Percentiles rank a stretch among this genome's conserved stretches.
phyloP scores from a whole-genome alignment of 1,140 invertebrate genomes.

The Megathymus violae region DNA sequence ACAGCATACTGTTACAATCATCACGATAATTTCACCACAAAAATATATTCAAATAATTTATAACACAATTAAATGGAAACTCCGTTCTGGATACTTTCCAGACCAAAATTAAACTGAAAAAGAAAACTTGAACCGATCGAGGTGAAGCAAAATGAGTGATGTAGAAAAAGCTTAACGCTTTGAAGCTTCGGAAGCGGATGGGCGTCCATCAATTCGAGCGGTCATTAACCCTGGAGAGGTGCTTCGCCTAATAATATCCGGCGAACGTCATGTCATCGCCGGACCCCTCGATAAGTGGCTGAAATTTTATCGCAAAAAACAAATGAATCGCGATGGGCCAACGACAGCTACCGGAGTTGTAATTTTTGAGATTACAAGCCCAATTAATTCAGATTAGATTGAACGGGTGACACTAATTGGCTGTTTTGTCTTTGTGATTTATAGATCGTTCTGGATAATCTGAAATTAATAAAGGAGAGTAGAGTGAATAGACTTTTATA shows the following conservation, averaged over 20 bases:
- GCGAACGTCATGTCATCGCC: slow-evolving; percentile 18
- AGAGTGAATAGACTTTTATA: no score
- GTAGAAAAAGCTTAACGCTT: slow-evolving; percentile 6
- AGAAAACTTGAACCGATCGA: no score
- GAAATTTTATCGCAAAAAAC: slow-evolving; percentile 23
- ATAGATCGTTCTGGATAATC: no score
- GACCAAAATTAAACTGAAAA: no score
- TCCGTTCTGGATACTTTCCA: no score
- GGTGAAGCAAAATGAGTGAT: not conserved
- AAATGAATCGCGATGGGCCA: slow-evolving; percentile 14
- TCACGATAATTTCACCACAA: no score
- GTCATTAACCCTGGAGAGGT: slow-evolving; percentile 31
- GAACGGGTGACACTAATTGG: not conserved
- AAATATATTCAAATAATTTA: no score
- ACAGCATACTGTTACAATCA: no score
- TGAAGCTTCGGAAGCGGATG: slow-evolving; percentile 6
- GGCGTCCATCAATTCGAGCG: slow-evolving; percentile 29
- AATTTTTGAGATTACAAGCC: slow-evolving; percentile 6
- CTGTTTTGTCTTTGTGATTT: not conserved
- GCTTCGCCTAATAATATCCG: slow-evolving; percentile 24
- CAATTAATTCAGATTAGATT: slow-evolving; percentile 11
- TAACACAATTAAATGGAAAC: no score
- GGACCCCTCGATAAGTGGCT: slow-evolving; percentile 5
- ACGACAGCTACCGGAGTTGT: not conserved
- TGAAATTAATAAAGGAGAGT: no score